Conservation (phyloP, 2,113 vertebrate species). For the Antidorcas marsupialis region DNA sequence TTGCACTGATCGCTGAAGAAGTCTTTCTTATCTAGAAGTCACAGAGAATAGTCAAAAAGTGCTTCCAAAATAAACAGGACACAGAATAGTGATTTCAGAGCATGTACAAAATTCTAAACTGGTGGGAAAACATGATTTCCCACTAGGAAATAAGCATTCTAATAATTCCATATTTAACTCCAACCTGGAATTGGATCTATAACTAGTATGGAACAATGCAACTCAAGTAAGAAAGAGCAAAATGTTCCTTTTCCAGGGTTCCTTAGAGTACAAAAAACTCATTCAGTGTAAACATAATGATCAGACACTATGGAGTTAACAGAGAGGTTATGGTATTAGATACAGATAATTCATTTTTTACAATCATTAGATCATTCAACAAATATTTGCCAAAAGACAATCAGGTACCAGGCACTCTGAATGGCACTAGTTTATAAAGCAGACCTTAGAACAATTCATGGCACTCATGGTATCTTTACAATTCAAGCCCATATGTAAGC, state of each 20-base stretch:
- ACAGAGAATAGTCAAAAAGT: neutral
- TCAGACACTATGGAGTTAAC: neutral
- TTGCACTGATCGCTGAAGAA: too few species aligned
- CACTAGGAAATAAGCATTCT: neutral
- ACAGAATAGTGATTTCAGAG: neutral
- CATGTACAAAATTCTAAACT: neutral
- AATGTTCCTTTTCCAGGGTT: neutral
- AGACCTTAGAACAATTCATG: neutral
- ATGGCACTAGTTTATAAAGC: neutral
- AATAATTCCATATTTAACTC: neutral
- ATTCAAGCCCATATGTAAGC: neutral
- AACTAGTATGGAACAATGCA: neutral
- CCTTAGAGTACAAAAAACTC: neutral
- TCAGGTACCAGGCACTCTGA: neutral
- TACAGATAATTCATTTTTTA: neutral
- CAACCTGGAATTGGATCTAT: neutral
- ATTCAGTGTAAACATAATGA: neutral
- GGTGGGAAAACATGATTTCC: neutral
- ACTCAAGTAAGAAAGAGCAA: neutral
- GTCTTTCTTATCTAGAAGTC: neutral
- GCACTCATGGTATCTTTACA: neutral
- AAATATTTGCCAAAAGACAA: neutral
- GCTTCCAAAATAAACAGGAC: neutral
- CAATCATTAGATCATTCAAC: neutral
- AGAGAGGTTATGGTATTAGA: neutral